phyloP scores from a whole-genome alignment of 2,113 vertebrate genomes.

The Falcunculus frontatus region DNA sequence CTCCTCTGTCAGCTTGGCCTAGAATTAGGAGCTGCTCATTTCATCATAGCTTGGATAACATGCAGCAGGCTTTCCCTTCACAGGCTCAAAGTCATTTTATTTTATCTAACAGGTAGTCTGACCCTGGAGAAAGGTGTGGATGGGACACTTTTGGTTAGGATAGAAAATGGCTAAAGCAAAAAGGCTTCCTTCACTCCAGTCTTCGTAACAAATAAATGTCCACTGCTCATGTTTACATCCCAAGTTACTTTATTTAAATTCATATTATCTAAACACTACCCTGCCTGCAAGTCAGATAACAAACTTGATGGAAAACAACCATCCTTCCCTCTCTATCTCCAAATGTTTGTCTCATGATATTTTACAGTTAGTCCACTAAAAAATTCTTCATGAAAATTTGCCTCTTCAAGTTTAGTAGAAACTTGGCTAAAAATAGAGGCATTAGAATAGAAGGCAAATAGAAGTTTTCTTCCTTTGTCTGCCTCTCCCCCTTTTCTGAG shows the following conservation, averaged over 20 bases:
- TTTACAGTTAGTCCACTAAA: slow-evolving; percentile 48
- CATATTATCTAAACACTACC: slow-evolving; percentile 30
- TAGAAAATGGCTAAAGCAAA: neutral
- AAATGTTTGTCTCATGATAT: neutral
- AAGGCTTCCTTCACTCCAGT: neutral
- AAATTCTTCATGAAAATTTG: neutral
- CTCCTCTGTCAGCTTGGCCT: neutral
- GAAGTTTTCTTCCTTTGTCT: neutral
- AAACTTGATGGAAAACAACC: neutral
- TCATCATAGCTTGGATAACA: neutral
- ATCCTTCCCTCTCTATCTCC: neutral
- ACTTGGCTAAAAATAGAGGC: slow-evolving; percentile 38
- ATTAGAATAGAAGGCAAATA: neutral
- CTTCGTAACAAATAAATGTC: neutral
- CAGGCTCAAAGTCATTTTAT: neutral
- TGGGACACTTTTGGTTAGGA: neutral
- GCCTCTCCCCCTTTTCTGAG: neutral
- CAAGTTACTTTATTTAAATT: slow-evolving; percentile 27
- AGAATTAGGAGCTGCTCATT: neutral
- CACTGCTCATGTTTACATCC: slow-evolving; percentile 11
- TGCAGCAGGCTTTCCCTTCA: slow-evolving; percentile 22
- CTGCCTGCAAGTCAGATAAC: neutral
- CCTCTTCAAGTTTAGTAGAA: slow-evolving; percentile 2
- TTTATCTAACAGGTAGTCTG: neutral
- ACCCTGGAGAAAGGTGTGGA: neutral